Evolutionary conservation across 2,888 invertebrate genomes (phyloP).

Genomic region (Pristionchus fissidentatus): DNA sequence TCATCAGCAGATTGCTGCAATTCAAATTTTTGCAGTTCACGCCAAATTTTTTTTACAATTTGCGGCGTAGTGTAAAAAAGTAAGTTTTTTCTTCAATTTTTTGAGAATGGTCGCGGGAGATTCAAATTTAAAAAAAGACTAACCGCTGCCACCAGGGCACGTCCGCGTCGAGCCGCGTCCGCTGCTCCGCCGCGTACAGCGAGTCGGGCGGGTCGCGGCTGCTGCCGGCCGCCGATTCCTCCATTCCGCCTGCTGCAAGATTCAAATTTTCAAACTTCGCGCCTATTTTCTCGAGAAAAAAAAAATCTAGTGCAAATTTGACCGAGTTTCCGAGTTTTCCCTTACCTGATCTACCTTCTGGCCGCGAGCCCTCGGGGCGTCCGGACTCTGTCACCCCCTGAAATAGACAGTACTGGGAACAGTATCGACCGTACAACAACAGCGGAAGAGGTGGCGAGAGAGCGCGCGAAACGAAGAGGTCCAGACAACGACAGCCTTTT

Average conservation of each 20-base stretch:
- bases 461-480: too few relatives aligned
- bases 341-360: background rate
- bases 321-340: background rate
- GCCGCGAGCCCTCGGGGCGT: too few relatives aligned
- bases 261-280: background rate
- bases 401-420: background rate
- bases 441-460: background rate
- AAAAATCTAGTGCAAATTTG: background rate
- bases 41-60: background rate
- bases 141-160: slow-evolving; percentile 73
- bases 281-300: background rate
- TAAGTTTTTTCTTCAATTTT: background rate
- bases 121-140: background rate
- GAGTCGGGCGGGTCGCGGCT: slow-evolving; percentile 68
- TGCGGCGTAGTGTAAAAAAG: background rate
- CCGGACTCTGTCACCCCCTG: slow-evolving; percentile 1
- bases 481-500: too few relatives aligned
- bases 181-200: slow-evolving; percentile 68
- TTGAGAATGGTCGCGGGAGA: background rate
- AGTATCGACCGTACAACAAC: background rate
- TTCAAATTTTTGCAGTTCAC: background rate
- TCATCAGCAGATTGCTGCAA: slow-evolving; percentile 88
- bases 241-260: slow-evolving; percentile 5
- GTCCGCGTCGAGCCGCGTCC: slow-evolving; percentile 46
- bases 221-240: background rate